Evolutionary conservation across 2,113 vertebrate genomes (phyloP), one percentile per base, ranked within the genome.

Genomic region (Tamias sibiricus): DNA sequence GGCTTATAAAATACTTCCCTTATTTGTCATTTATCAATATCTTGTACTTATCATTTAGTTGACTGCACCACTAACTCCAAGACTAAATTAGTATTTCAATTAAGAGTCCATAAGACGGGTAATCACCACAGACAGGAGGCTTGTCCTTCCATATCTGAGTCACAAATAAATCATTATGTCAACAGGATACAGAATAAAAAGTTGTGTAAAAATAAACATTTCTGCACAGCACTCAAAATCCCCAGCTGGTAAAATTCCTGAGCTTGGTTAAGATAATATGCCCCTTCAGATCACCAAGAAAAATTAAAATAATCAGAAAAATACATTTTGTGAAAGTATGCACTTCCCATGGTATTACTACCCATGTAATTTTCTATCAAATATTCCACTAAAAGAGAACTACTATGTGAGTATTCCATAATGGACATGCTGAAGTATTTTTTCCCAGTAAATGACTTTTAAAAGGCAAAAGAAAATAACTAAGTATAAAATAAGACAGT

Each of bases 101-200:
- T 91, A 94, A 95, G 30, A 74, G 49, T 96, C 52, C 12, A 4
- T 49, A 66, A 95, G 66, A 90, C 37, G 94, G 75, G n/a, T 80
- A 57, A 95, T 96, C 62, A 76, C 75, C 79, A 59, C 30, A 88
- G 69, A 97, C 32, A 96, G n/a, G 72, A 93, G 40, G 22, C n/a
- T 87, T 91, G 37, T 93, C 69, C 30, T 94, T 92, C 54, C 47
- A 93, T 86, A 94, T 94, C 40, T 47, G 57, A 87, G 54, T 74
- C 42, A 95, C 83, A 95, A 90, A 95, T 91, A 95, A 87, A 95
- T 84, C 88, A 93, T 82, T 95, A 40, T 83, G 13, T 80, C 37
- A 93, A 93, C 35, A 95, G 57, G 68, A 89, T 83, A 93, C 0
- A 96, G 57, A 76, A 89, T 80, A 40, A 94, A 96, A 96, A 87